Evolutionary conservation across 2,113 vertebrate genomes (phyloP).

Genomic region (Steatornis caripensis): DNA sequence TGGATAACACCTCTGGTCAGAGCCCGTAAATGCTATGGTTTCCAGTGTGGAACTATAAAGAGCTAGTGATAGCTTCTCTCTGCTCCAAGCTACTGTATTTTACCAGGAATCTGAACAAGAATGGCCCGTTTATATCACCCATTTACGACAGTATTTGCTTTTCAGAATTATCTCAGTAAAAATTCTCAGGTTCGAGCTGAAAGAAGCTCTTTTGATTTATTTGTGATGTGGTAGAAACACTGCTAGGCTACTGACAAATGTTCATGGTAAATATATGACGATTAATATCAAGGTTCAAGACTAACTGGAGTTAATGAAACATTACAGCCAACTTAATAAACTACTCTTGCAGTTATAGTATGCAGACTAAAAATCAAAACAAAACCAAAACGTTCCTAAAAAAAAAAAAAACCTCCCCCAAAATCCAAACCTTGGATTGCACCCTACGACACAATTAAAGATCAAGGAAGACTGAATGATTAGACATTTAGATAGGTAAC

Average conservation of each 20-base stretch:
- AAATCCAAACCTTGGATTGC: neutral
- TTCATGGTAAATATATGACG: neutral
- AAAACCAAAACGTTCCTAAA: neutral
- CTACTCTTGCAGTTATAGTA: neutral
- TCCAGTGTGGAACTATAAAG: conserved; percentile 26
- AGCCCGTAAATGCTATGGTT: conserved; percentile 32
- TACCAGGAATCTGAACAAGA: conserved; percentile 14
- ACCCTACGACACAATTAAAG: neutral
- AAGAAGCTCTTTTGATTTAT: neutral
- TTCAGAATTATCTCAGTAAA: conserved; percentile 8
- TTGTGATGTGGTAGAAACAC: neutral
- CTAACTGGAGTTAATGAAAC: neutral
- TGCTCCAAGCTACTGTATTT: conserved; percentile 24
- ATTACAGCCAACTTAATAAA: neutral
- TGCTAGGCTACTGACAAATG: neutral
- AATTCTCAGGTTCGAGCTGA: neutral
- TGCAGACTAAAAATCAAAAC: neutral
- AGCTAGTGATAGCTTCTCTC: conserved; percentile 4
- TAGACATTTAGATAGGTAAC: neutral
- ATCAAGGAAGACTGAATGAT: neutral
- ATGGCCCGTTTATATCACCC: neutral
- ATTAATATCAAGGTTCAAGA: neutral
- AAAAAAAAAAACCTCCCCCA: neutral
- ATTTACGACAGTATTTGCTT: conserved; percentile 33
- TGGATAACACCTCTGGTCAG: conserved; percentile 28